Evolutionary conservation across 2,113 vertebrate genomes (phyloP).

Genomic region (Emydura subglobosa): DNA sequence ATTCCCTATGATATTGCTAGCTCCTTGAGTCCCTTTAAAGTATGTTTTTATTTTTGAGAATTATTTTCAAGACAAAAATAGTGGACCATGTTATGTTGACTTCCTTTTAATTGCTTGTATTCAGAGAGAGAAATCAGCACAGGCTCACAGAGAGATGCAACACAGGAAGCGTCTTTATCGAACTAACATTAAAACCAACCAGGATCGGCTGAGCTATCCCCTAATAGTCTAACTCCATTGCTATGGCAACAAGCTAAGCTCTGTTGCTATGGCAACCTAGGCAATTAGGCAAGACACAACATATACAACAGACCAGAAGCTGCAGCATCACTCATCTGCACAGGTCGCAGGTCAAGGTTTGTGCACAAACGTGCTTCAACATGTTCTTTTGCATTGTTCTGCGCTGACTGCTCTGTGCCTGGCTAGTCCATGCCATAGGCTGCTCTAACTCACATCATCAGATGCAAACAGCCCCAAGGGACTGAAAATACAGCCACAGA

Average conservation of each 20-base stretch:
- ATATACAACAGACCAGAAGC: not conserved
- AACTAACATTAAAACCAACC: too few relatives aligned
- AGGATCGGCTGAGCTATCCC: too few relatives aligned
- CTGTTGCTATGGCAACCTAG: too few relatives aligned
- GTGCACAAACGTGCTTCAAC: not conserved
- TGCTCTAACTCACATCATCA: not conserved
- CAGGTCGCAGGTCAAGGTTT: not conserved
- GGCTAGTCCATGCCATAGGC: not conserved
- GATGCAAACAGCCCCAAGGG: too few relatives aligned
- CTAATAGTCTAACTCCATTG: too few relatives aligned
- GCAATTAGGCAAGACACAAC: too few relatives aligned
- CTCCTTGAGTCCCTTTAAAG: not conserved
- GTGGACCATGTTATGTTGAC: too few relatives aligned
- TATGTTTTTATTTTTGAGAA: not conserved
- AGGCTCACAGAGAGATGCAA: too few relatives aligned
- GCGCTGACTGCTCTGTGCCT: not conserved
- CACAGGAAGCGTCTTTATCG: too few relatives aligned
- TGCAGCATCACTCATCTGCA: not conserved
- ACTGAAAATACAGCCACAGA: not conserved
- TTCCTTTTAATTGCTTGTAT: too few relatives aligned
- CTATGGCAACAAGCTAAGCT: too few relatives aligned
- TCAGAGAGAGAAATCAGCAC: too few relatives aligned
- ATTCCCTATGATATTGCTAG: not conserved
- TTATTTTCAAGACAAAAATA: not conserved
- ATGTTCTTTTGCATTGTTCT: not conserved